Evolutionary conservation across 2,113 vertebrate genomes (phyloP).

Genomic region (Colinus virginianus): DNA sequence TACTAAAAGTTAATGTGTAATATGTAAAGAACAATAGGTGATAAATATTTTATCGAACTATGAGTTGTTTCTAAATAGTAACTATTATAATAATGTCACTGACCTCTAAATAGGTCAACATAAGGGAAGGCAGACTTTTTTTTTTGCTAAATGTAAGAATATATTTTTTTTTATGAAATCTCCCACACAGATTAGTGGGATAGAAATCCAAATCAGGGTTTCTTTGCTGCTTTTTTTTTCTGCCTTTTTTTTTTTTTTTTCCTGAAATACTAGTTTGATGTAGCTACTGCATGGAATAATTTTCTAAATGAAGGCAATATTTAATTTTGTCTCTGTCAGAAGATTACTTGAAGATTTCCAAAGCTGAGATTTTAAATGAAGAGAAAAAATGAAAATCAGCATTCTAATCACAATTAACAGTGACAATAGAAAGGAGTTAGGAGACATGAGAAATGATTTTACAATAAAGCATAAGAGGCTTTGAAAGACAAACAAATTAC

Average conservation of each 20-base stretch:
- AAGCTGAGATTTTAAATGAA: not conserved
- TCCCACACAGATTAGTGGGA: not conserved
- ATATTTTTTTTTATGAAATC: not conserved
- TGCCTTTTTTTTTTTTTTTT: too few relatives aligned
- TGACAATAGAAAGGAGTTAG: not conserved
- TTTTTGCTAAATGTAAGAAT: not conserved
- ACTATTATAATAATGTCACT: not conserved
- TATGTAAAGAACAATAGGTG: not conserved
- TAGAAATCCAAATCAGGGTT: not conserved
- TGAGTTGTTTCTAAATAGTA: not conserved
- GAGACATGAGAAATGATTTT: not conserved
- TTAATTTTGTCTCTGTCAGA: not conserved
- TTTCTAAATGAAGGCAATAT: not conserved
- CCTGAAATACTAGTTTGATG: not conserved
- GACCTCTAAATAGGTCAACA: not conserved
- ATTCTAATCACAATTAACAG: not conserved
- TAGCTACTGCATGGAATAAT: not conserved
- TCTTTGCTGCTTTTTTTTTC: not conserved
- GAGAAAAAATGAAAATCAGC: not conserved
- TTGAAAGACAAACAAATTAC: not conserved
- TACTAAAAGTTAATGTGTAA: not conserved
- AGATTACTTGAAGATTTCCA: constrained; percentile 7
- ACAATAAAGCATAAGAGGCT: not conserved
- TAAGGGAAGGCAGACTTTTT: not conserved
- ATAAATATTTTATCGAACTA: not conserved